A percentile compares a stretch with the other conserved stretches of the same genome.
These are phyloP conservation scores for Proterorhinus semilunaris DNA, from an alignment of 2,113 vertebrate species.

Conservation along the genomic window DNA sequence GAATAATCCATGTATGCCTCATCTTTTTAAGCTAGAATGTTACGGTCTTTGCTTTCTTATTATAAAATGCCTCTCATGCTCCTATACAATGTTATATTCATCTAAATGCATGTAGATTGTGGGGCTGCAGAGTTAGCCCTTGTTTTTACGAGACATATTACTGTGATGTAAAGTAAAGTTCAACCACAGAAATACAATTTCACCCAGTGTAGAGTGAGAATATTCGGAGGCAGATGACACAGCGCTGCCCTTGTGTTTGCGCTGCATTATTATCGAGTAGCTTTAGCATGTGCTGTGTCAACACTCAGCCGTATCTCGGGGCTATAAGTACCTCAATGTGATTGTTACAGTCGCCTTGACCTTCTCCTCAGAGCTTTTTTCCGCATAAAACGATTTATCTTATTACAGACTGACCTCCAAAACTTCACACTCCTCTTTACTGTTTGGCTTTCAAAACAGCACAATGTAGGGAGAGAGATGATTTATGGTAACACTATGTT, in stretches of 20 bases:
- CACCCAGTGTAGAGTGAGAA: conserved; percentile 13
- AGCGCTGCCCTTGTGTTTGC: conserved; percentile 52
- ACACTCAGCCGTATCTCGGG: conserved; percentile 60
- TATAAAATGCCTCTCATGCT: too few species aligned
- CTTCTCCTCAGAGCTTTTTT: conserved; percentile 73
- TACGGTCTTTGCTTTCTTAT: too few species aligned
- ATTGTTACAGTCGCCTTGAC: conserved; percentile 69
- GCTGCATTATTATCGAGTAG: conserved; percentile 70
- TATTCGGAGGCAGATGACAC: conserved; percentile 34
- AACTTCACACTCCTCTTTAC: conserved; percentile 56
- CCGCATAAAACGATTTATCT: conserved; percentile 76
- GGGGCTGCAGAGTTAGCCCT: too few species aligned
- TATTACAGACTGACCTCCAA: conserved; percentile 68
- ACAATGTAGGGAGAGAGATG: conserved; percentile 36
- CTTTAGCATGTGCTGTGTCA: conserved; percentile 68
- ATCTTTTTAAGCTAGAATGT: too few species aligned
- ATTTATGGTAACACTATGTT: conserved; percentile 48
- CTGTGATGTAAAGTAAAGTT: neutral
- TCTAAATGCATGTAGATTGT: too few species aligned
- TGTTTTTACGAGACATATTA: too few species aligned
- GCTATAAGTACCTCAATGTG: conserved; percentile 65
- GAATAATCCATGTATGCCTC: too few species aligned
- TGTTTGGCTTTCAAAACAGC: conserved; percentile 51
- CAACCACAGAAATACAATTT: neutral
- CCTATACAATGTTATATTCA: too few species aligned